Evolutionary conservation across 1,140 invertebrate species (phyloP).

Genomic region (Sarcophaga bullata): DNA sequence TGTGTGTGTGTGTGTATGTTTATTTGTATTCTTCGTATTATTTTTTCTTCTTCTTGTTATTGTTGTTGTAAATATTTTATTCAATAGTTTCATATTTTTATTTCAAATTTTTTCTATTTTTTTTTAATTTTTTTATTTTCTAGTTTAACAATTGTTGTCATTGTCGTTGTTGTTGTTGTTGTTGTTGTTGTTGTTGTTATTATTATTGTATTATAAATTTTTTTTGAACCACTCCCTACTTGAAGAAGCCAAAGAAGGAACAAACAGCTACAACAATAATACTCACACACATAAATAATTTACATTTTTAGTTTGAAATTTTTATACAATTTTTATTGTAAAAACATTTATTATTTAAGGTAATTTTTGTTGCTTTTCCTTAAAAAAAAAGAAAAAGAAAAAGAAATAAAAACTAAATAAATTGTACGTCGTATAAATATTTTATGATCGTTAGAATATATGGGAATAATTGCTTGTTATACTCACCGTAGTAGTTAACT

Average conservation of each 20-base stretch:
- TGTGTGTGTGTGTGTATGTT: no score
- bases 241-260: background rate
- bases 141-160: no score
- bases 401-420: no score
- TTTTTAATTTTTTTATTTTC: no score
- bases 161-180: no score
- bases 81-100: constrained; percentile 4
- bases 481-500: no score
- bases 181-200: background rate
- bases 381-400: background rate
- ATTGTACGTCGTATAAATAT: background rate
- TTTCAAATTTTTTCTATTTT: no score
- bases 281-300: background rate
- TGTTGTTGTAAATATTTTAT: background rate
- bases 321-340: constrained; percentile 16
- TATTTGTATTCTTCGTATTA: no score
- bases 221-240: constrained; percentile 29
- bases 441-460: background rate
- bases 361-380: background rate
- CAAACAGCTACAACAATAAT: no score
- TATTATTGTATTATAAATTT: background rate
- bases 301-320: constrained; percentile 40
- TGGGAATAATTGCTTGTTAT: no score
- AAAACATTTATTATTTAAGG: background rate
- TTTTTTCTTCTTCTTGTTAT: no score